phyloP scores from a whole-genome alignment of 2,888 invertebrate genomes.

The Minunthozetes semirufus region DNA sequence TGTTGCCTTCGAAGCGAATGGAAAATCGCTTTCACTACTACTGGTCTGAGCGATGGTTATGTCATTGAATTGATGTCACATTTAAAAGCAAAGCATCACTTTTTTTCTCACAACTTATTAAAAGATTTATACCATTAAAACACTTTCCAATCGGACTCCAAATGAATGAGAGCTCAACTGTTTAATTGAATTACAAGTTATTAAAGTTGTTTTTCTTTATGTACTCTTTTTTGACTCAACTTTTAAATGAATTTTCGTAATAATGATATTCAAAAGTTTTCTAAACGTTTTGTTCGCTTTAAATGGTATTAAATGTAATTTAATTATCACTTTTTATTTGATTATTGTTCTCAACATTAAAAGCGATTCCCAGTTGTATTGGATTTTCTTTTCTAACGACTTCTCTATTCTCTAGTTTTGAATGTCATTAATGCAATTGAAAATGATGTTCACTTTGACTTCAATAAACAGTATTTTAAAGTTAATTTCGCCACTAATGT shows the following conservation, averaged over 20 bases:
- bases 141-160: background rate
- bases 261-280: too few relatives aligned
- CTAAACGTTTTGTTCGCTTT: too few relatives aligned
- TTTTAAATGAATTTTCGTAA: too few relatives aligned
- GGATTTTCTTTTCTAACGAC: background rate
- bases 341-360: too few relatives aligned
- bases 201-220: background rate
- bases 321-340: too few relatives aligned
- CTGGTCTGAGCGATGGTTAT: background rate
- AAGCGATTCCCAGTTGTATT: background rate
- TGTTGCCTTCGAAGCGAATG: too few relatives aligned
- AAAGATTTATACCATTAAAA: background rate
- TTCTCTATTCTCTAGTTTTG: background rate
- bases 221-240: too few relatives aligned
- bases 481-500: constrained; percentile 24
- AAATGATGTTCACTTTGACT: constrained; percentile 23
- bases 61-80: constrained; percentile 30
- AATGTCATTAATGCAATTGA: background rate
- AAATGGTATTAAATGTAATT: too few relatives aligned
- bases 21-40: background rate
- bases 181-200: background rate
- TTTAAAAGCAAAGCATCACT: background rate
- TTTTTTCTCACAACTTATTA: background rate
- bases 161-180: background rate
- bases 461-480: constrained; percentile 17